phyloP scores from a whole-genome alignment of 2,888 invertebrate genomes.

The Watsonalla cultraria region DNA sequence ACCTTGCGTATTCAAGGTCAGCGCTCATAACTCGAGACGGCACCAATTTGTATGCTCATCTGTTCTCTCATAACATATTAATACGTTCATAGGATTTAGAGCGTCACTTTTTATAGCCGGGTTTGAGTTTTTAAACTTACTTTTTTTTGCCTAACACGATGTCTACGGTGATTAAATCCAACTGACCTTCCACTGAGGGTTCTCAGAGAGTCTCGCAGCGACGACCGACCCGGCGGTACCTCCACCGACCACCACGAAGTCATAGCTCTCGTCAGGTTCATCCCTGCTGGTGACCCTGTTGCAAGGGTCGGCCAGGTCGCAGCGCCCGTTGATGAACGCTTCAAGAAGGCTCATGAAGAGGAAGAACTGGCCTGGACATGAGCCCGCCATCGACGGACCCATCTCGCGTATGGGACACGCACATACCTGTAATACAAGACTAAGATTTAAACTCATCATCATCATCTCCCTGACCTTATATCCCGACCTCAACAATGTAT shows the following conservation, averaged over 20 bases:
- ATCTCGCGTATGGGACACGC: slow-evolving; percentile 76
- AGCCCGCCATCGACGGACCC: slow-evolving; percentile 76
- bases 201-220: slow-evolving; percentile 82
- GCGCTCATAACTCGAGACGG: too few relatives aligned
- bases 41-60: too few relatives aligned
- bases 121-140: too few relatives aligned
- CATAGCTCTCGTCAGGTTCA: slow-evolving; percentile 72
- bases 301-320: slow-evolving; percentile 80
- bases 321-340: slow-evolving; percentile 78
- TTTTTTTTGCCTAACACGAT: too few relatives aligned
- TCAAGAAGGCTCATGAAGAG: slow-evolving; percentile 83
- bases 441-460: too few relatives aligned
- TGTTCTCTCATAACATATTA: too few relatives aligned
- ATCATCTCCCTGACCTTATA: too few relatives aligned
- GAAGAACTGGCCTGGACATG: slow-evolving; percentile 80
- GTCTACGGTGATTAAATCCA: not conserved
- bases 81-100: too few relatives aligned
- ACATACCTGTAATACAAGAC: slow-evolving; percentile 52
- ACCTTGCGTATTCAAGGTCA: too few relatives aligned
- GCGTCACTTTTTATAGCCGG: too few relatives aligned
- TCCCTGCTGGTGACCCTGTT: slow-evolving; percentile 70
- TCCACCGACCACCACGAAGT: slow-evolving; percentile 83
- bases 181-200: slow-evolving; percentile 79
- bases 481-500: too few relatives aligned
- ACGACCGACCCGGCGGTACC: slow-evolving; percentile 83